Base-by-base conservation (phyloP, 92 coral and sea anemone species). In the Heteractis magnifica region DNA sequence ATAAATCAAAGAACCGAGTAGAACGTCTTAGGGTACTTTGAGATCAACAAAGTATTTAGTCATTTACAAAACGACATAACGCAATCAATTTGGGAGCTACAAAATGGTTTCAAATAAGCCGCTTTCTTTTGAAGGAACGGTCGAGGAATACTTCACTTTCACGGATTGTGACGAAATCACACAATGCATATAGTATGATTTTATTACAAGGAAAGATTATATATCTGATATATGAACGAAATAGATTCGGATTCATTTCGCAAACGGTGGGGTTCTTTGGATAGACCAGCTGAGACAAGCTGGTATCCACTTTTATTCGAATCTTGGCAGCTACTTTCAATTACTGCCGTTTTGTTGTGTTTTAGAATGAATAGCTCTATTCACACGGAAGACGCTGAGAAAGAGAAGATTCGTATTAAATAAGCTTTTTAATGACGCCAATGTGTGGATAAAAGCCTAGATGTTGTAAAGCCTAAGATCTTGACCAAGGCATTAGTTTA, bases 241-340 rank as follows among this genome's bases (percentile, higher is more conserved):
- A 14, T 26, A 23, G 5, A 48, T 68, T 11, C 14, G 49, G 73
- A 20, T 68, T 68, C 12, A 23, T 23, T 68, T 68, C 49, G 14
- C 58, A 53, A 53, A 53, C 58, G 9, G 58, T 8, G 58, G 9
- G 9, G 58, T 53, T 34, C 44, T 34, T 34, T 62, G 5, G 21
- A n/a, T 10, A 5, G 34, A 65, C 73, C 16, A 68, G 73, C 48
- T 68, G 73, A 6, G 23, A 68, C 44, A 68, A 68, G 49, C 73
- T 68, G 73, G 73, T 68, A 0, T 8, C 44, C 18, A 20, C 20
- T 20, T 20, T 15, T 68, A 20, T 26, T 68, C 23, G 44, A 26
- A 21, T 68, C 73, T 68, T 68, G 73, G 73, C 73, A 68, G 73
- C 73, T 26, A 68, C 26, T 68, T 68, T 5, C 73, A 68, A 68